phyloP scores from a whole-genome alignment of 2,888 invertebrate species.

The Parasteatoda lunata region DNA sequence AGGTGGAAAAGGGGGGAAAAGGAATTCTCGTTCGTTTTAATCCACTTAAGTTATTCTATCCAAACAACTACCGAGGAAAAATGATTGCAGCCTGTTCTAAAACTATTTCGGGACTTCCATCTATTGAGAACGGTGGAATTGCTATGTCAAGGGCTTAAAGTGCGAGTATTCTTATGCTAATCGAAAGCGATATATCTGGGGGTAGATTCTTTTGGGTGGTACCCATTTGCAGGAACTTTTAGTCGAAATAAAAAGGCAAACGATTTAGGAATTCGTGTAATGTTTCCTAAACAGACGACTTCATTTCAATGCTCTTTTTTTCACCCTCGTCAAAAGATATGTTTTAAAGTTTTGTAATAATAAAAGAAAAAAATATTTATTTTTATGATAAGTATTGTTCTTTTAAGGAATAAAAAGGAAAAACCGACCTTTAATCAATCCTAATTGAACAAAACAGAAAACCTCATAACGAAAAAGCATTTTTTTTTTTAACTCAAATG shows the following conservation, averaged over 20 bases:
- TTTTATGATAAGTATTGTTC: background rate
- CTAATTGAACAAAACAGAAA: no score
- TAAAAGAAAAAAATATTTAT: background rate
- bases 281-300: background rate
- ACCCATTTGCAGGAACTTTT: background rate
- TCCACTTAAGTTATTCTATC: slow-evolving; percentile 47
- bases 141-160: slow-evolving; percentile 10
- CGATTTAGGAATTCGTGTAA: background rate
- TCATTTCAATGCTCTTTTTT: background rate
- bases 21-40: slow-evolving; percentile 36
- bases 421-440: no score
- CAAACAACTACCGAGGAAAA: slow-evolving; percentile 26
- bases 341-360: background rate
- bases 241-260: background rate
- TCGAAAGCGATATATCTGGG: background rate
- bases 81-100: slow-evolving; percentile 5
- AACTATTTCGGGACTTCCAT: background rate
- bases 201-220: background rate
- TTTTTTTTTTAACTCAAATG: no score
- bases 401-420: no score
- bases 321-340: background rate
- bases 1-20: background rate
- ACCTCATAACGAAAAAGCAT: no score
- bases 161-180: slow-evolving; percentile 22
- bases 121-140: background rate